Base-by-base conservation (phyloP, 2,113 vertebrate species). In the Trematocara unimaculatum region DNA sequence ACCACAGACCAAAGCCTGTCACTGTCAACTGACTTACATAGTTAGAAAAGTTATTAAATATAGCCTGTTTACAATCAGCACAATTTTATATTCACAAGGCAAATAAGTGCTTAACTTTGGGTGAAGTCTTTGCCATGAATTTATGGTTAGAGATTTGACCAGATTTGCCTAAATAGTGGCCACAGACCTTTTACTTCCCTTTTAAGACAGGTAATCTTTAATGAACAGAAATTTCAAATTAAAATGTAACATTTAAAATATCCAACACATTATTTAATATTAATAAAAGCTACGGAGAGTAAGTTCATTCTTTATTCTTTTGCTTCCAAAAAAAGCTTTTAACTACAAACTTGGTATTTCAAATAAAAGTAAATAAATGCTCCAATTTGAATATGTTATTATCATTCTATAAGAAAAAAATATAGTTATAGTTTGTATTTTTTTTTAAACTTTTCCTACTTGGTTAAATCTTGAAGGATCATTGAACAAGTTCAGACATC, bases 401-500 rank as follows among this genome's bases (percentile, higher is more conserved):
- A 29, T 11, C 8, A 78, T 79, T 53, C 14, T 79, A 55, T 38
- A 79, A 10, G 7, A 11, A 35, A 33, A 72, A 54, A 6, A 20
- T 45, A 40, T 45, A 42, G 13, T 42, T 47, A 5, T 47, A 55
- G n/a, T 64, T 4, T 3, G 8, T 14, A 3, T 33, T 15, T 51
- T 17, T 17, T 12, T 29, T 26, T 18, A 5, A 2, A 40, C 4
- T 11, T 18, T 18, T 60, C 4, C 8, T 5, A 26, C 9, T 67
- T 42, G 13, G n/a, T 8, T 45, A 7, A 45, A 38, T 58, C 26
- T 35, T 7, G 12, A 78, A 62, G 54, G 1, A 2, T 33, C 9
- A 26, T 8, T 60, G 14, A 45, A 85, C 84, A 87, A 8, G 81
- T 80, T 38, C 12, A 80, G 82, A 77, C 49, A 35, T 82, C 38